Percentiles rank a stretch among this genome's conserved stretches.
These are phyloP conservation scores for Pandion haliaetus DNA, from an alignment of 2,113 vertebrate genomes.

Conservation along the genomic window DNA sequence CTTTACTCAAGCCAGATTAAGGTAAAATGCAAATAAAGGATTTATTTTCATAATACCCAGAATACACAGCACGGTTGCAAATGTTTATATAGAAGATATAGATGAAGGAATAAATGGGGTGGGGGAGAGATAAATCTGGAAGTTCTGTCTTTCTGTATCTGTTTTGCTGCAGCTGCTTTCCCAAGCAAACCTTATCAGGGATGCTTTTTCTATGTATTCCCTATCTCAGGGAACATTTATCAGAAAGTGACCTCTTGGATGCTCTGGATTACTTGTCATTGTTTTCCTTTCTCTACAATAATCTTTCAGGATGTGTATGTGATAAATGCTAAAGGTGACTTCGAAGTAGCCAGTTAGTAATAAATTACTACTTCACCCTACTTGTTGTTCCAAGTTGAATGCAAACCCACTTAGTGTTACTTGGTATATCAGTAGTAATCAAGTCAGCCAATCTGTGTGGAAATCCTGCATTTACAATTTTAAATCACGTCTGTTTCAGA, in stretches of 20 bases:
- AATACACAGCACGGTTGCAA: background rate
- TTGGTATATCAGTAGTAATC: background rate
- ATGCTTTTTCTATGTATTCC: background rate
- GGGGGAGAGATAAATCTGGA: background rate
- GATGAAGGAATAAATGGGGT: background rate
- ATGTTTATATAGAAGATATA: background rate
- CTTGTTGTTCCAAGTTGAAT: background rate
- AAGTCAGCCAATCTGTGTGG: background rate
- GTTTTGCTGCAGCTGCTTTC: background rate
- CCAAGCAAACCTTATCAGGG: background rate
- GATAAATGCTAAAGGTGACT: background rate
- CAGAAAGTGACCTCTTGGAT: background rate
- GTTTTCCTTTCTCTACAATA: background rate
- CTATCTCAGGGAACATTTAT: background rate
- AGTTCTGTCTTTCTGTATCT: background rate
- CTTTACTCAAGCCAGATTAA: background rate
- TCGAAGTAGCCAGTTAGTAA: background rate
- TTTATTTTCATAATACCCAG: background rate
- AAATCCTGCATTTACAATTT: background rate
- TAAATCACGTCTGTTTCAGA: background rate
- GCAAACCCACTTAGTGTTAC: background rate
- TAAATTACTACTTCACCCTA: background rate
- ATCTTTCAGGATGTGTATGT: background rate
- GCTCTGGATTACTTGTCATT: background rate
- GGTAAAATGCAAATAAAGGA: conserved; percentile 44